Base-by-base conservation (phyloP, 1,140 invertebrate genomes). In the Ptiloglossa arizonensis region DNA sequence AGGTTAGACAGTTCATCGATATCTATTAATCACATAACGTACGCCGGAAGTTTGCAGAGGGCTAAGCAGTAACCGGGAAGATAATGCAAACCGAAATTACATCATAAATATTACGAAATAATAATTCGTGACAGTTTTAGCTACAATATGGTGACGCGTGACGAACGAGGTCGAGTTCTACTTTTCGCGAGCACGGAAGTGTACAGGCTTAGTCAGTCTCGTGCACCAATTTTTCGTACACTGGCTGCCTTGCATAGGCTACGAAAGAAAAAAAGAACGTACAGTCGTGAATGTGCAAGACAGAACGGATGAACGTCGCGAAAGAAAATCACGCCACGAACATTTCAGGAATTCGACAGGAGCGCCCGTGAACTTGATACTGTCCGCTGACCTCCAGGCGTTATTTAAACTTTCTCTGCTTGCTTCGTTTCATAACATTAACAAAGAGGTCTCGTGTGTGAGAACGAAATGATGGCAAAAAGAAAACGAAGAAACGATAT, bases 161-260 rank as follows among this genome's bases (percentile, higher is more conserved):
- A 59, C 41, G 44, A 78, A 78, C 46, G 75, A 63, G 75, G 75
- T 72, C 75, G 75, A 78, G 75, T 22, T 78, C 75, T 63, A 78
- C 68, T 78, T 78, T 78, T 56, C 59, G 27, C 38, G 24, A 41
- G 38, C 35, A 56, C 75, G 67, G 67, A 50, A 77, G 44, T 32
- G 17, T 68, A 57, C 50, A 57, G 63, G 24, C 56, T 48, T 54
- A 44, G n/a, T 46, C 27, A 15, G 38, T 50, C 60, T 56, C n/a
- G 27, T 56, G 27, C 50, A 57, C 19, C 54, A 57, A 68, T 41
- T 70, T 70, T 77, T 77, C 67, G 44, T 75, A 41, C 50, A 19
- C 11, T 41, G 22, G 32, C 6, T 32, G 35, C 19, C 17, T 63
- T 63, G 32, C 32, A 41, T 3, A 15, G 32, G 13, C 22, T 32